Evolutionary conservation across 1,140 invertebrate species (phyloP).

Genomic region (Orussus abietinus): DNA sequence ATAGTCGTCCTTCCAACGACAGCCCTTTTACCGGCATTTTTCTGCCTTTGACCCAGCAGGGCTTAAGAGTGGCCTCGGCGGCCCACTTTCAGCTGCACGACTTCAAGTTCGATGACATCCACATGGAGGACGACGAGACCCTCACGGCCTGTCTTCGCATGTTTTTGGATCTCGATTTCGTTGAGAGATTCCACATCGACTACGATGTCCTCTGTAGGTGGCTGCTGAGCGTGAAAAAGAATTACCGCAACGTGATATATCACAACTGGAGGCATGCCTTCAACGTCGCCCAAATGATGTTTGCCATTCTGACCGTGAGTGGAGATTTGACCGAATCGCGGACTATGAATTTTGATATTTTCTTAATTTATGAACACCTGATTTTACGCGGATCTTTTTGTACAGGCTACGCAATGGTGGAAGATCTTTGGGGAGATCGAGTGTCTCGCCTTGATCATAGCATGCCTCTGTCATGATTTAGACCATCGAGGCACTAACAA

Average conservation of each 20-base stretch:
- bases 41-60: slow-evolving; percentile 45
- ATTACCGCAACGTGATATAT: slow-evolving; percentile 93
- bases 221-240: slow-evolving; percentile 93
- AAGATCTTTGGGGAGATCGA: slow-evolving; percentile 88
- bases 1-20: no score
- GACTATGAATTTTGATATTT: slow-evolving; percentile 11
- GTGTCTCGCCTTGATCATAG: slow-evolving; percentile 89
- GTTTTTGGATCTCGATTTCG: slow-evolving; percentile 88
- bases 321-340: background rate
- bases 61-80: slow-evolving; percentile 73
- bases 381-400: slow-evolving; percentile 18
- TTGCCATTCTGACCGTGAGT: slow-evolving; percentile 83
- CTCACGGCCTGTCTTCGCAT: slow-evolving; percentile 82
- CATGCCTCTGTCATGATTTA: slow-evolving; percentile 94
- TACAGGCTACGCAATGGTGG: slow-evolving; percentile 86
- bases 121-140: slow-evolving; percentile 81
- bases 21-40: no score
- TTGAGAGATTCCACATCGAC: slow-evolving; percentile 86
- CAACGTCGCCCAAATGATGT: slow-evolving; percentile 96
- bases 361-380: slow-evolving; percentile 6
- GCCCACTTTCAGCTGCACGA: slow-evolving; percentile 78
- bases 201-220: slow-evolving; percentile 85
- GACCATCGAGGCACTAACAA: slow-evolving; percentile 97
- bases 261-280: slow-evolving; percentile 97
- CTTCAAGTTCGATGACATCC: slow-evolving; percentile 83